Base-by-base conservation (phyloP, 1,140 invertebrate genomes). In the Sweltsa coloradensis region DNA sequence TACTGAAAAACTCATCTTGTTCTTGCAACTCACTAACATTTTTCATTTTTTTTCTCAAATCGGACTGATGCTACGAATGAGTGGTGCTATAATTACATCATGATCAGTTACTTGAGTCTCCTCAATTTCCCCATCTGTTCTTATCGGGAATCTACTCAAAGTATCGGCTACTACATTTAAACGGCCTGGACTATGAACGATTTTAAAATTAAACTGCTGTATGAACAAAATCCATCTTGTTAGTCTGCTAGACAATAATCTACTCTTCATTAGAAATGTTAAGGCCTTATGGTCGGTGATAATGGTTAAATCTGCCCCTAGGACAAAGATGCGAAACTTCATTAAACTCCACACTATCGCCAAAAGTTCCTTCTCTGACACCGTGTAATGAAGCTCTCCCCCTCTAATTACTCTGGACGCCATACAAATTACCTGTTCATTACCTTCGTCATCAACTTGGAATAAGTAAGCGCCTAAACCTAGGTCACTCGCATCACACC, bases 361-460 rank as follows among this genome's bases (percentile, higher is more conserved):
- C 16, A 68, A 48, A n/a, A 53, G 57, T 56, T 71, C 65, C 31
- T 55, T 53, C 51, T 72, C 66, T n/a, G 57, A 64, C 16, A 61
- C 60, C 5, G 55, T 58, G 47, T 67, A 72, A 7, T 52, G 49
- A 9, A 47, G 40, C 49, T 67, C 57, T 0, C 42, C 6, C 21
- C 31, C 25, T 13, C 42, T 53, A 1, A 62, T 24, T 22, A 41
- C 58, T 45, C 51, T 45, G 47, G 56, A 57, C 5, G 55, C 54
- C 50, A 60, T 61, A 3, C 34, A 24, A 2, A 53, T 34, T 0
- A 45, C 25, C 44, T 41, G 41, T 3, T 51, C 26, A 7, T 41
- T 22, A 0, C 29, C 27, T 1, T 19, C 5, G 1, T 46, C 43
- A 26, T 53, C 24, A 0, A 0, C 14, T 19, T 44, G 42, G 14